Percentiles rank a stretch among this genome's conserved stretches.
Conservation (phyloP, 2,113 vertebrate genomes). For the Coracopsis vasa region DNA sequence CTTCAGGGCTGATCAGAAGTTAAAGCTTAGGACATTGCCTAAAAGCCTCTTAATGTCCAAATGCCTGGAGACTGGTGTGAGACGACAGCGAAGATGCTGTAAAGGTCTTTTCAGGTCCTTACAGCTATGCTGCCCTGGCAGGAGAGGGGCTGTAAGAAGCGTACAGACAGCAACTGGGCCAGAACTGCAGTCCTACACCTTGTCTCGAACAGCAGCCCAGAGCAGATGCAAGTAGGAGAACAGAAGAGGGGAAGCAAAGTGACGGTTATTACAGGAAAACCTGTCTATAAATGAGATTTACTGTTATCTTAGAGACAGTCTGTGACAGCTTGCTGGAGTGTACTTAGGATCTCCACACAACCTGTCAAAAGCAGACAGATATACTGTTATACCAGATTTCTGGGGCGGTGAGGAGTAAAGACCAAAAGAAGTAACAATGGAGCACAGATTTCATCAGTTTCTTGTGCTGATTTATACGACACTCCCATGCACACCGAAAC, state of each 20-base stretch:
- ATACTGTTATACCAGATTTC: fast-evolving
- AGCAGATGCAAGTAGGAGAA: not conserved
- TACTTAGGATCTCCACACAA: fast-evolving
- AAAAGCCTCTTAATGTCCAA: not conserved
- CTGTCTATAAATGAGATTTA: not conserved
- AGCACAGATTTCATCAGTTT: too few species aligned
- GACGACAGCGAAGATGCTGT: not conserved
- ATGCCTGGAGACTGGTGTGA: not conserved
- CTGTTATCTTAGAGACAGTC: not conserved
- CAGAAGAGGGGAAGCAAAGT: not conserved
- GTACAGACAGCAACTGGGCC: not conserved
- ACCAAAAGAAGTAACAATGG: not conserved
- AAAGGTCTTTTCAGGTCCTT: not conserved
- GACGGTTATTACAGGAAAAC: not conserved
- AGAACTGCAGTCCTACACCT: not conserved
- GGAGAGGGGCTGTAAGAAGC: not conserved
- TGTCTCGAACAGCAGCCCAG: not conserved
- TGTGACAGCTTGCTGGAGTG: not conserved
- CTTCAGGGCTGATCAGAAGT: not conserved
- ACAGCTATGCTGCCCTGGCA: not conserved
- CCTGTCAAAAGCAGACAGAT: not conserved
- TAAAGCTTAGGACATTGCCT: not conserved
- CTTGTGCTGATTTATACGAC: not conserved
- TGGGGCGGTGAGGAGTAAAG: not conserved
- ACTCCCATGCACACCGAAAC: fast-evolving